Base-by-base conservation (phyloP, 2,888 invertebrate genomes). In the Branchipolynoe longqiensis region DNA sequence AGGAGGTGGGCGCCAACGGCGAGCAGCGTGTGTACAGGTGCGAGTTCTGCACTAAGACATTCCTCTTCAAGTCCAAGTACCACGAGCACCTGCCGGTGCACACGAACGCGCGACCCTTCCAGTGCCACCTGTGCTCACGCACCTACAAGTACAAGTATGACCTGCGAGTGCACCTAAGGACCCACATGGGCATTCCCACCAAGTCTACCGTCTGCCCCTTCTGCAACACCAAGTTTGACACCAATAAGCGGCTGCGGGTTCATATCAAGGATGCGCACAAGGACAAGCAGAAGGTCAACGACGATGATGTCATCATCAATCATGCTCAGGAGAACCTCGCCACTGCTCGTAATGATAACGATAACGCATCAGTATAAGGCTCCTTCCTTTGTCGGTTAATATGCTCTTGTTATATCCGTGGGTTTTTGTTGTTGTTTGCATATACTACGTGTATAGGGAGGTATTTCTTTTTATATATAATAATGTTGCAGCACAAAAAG, bases 141-240 rank as follows among this genome's bases (percentile, higher is more conserved):
- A 90, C 90, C 14, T 90, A 90, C 89, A 90, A 90, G 88, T 90
- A 90, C 87, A 90, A 90, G 87, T 90, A 90, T 81, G 90, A 90
- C 86, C 86, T 90, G 41, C 86, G 88, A 8, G 90, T 90, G 12
- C 90, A 90, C 83, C 87, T 90, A 64, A 81, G 90, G 25, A 89
- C 90, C 18, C 90, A 90, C 88, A 86, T 89, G 85, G 90, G 90
- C 69, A 90, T 90, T 48, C 90, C 90, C 12, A 90, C 90, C 74
- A 90, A 90, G 87, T 90, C 90, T n/a, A 90, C 90, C n/a, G 85
- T 89, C 58, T 90, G 90, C 83, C 90, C 90, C 0, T 90, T 90
- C 85, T 90, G 90, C 83, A 83, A 84, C 28, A 82, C 40, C 62
- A 89, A 89, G 86, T 90, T 89, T 62, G 82, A 85, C 81, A 89